Evolutionary conservation across 2,113 vertebrate genomes (phyloP).

Genomic region (Miniopterus natalensis): DNA sequence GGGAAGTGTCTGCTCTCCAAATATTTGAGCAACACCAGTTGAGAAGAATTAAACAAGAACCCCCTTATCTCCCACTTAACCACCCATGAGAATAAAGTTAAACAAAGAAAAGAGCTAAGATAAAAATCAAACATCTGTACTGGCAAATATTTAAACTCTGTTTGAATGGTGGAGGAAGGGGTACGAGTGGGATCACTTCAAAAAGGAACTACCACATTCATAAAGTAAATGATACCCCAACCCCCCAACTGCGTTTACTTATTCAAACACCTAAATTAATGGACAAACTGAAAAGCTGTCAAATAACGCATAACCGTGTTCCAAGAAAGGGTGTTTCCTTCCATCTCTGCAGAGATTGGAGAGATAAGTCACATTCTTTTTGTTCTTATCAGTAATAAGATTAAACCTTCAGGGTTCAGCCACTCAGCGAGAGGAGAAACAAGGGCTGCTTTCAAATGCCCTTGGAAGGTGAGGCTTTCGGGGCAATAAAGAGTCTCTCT

Average conservation of each 20-base stretch:
- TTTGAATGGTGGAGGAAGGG: slow-evolving; percentile 71
- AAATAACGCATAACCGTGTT: slow-evolving; percentile 75
- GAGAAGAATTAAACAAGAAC: slow-evolving; percentile 83
- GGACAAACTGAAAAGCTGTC: slow-evolving; percentile 79
- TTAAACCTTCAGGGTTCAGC: slow-evolving; percentile 67
- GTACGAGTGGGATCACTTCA: slow-evolving; percentile 82
- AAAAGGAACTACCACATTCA: slow-evolving; percentile 79
- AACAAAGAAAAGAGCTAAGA: slow-evolving; percentile 86
- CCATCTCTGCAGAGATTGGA: slow-evolving; percentile 69
- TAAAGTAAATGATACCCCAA: slow-evolving; percentile 82
- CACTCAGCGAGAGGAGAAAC: slow-evolving; percentile 4
- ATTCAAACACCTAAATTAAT: slow-evolving; percentile 81
- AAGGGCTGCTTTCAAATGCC: background rate
- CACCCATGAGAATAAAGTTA: slow-evolving; percentile 84
- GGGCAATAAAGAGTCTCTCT: background rate
- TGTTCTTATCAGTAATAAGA: slow-evolving; percentile 81
- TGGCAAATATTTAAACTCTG: slow-evolving; percentile 90
- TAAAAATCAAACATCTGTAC: slow-evolving; percentile 86
- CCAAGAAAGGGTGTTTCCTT: slow-evolving; percentile 81
- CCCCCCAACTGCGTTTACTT: slow-evolving; percentile 70
- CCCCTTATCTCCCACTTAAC: slow-evolving; percentile 87
- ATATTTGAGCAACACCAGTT: slow-evolving; percentile 79
- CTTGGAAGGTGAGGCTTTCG: slow-evolving; percentile 47
- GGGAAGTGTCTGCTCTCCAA: slow-evolving; percentile 82
- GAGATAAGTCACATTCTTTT: slow-evolving; percentile 83